Base-by-base conservation (phyloP, 2,797 vertebrate genomes). In the Pagetopsis macropterus region DNA sequence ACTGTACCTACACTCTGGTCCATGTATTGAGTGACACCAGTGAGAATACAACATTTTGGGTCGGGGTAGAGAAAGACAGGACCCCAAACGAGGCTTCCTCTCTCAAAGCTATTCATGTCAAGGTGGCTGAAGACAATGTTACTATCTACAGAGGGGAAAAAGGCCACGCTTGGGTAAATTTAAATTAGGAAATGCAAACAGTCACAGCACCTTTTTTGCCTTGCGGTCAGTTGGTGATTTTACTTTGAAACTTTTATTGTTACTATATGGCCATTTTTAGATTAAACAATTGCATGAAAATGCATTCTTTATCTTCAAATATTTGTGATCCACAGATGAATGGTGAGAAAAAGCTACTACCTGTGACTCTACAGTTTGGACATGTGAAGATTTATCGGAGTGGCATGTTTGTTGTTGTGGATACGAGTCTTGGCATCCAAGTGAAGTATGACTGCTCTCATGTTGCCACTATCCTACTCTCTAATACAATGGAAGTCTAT, bases 1-100 rank as follows among this genome's bases (percentile, higher is more conserved):
- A 94, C 27, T 95, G 94, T 75, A 87, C 84, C 19, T 94, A 94
- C 73, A 92, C 83, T 1, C n/a, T 94, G 49, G 87, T 76, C 43
- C 45, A 51, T 4, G 14, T 21, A 5, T 6, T 52, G 23, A 88
- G 87, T 27, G 88, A 88, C 0, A 82, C 87, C 0, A 41, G 1
- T 12, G 62, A 93, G 52, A 90, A 87, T 0, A 83, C 88, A 64
- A 89, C 94, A 65, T 81, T 70, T 14, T 89, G 94, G 49, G 84
- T 92, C 9, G 70, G 76, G 43, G 91, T 93, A 83, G 91, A 94
- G 0, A 85, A 92, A 19, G 73, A 93, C 73, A 86, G 85, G 0
- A 80, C 87, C 0, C 85, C 65, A 27, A 81, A 72, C 0, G 46
- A 92, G 85, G 0, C 77, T 92, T 59, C 81, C 16, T 54, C 59